Percentiles rank a stretch among this genome's conserved stretches.
Evolutionary conservation across 2,797 vertebrate species (phyloP).

Genomic region (Vultur gryphus): DNA sequence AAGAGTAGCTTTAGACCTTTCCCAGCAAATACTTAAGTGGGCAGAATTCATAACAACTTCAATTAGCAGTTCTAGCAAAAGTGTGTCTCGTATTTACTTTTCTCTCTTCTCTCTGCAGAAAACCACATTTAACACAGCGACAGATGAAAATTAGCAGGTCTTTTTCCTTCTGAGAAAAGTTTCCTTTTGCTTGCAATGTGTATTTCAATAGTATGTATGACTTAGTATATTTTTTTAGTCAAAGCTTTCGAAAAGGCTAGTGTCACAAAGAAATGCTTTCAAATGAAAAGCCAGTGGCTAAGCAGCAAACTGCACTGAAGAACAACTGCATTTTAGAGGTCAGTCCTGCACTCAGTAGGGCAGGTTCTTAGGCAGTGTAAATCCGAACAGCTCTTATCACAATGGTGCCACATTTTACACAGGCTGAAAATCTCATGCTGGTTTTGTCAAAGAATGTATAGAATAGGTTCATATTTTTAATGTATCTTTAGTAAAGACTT

Average conservation of each 20-base stretch:
- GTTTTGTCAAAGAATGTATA: not conserved
- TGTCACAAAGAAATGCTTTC: not conserved
- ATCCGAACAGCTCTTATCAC: not conserved
- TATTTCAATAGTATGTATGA: not conserved
- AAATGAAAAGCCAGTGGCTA: slow-evolving; percentile 10
- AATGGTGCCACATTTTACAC: not conserved
- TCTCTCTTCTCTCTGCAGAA: not conserved
- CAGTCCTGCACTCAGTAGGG: not conserved
- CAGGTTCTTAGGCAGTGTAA: not conserved
- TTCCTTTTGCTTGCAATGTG: not conserved
- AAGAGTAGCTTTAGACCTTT: not conserved
- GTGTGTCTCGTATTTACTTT: slow-evolving; percentile 24
- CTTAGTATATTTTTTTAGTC: not conserved
- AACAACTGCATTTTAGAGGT: not conserved
- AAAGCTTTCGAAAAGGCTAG: not conserved
- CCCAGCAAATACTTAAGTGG: slow-evolving; percentile 7
- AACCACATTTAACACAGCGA: slow-evolving; percentile 19
- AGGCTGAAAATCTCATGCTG: not conserved
- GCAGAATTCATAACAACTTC: slow-evolving; percentile 40
- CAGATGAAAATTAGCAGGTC: slow-evolving; percentile 14
- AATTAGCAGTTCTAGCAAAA: slow-evolving; percentile 38
- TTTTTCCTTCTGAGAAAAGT: not conserved
- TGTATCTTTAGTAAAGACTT: not conserved
- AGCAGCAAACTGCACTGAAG: not conserved
- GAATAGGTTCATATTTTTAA: not conserved